Evolutionary conservation across 2,888 invertebrate species (phyloP).

Genomic region (Catocala sponsa): DNA sequence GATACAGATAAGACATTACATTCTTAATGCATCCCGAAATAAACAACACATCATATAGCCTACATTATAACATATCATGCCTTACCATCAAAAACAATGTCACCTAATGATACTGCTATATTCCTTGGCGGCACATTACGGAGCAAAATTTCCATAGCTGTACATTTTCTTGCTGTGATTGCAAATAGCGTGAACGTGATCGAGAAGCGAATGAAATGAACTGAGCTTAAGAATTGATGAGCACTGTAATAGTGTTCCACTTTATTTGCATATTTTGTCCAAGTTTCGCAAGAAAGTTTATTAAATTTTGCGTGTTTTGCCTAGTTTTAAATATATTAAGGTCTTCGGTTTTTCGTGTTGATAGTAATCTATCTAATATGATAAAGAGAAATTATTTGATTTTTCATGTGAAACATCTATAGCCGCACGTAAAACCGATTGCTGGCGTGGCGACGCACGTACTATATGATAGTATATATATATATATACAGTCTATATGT

Average conservation of each 20-base stretch:
- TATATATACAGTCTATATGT: too few relatives aligned
- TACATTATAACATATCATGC: too few relatives aligned
- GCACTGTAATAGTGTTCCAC: slow-evolving; percentile 22
- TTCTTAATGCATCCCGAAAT: too few relatives aligned
- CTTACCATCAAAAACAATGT: neutral
- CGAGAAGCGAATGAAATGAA: slow-evolving; percentile 34
- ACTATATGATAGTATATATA: too few relatives aligned
- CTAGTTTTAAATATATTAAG: neutral
- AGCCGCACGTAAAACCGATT: too few relatives aligned
- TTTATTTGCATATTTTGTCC: slow-evolving; percentile 40
- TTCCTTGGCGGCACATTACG: slow-evolving; percentile 2
- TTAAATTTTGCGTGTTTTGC: neutral
- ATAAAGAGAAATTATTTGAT: too few relatives aligned
- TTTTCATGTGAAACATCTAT: too few relatives aligned
- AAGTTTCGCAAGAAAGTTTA: slow-evolving; percentile 8
- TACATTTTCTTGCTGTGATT: slow-evolving; percentile 46
- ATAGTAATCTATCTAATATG: too few relatives aligned
- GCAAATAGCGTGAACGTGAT: slow-evolving; percentile 47
- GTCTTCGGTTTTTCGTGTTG: too few relatives aligned
- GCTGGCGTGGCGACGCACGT: too few relatives aligned
- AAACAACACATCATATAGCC: too few relatives aligned
- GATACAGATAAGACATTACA: too few relatives aligned
- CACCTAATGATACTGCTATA: slow-evolving; percentile 4
- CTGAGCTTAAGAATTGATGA: slow-evolving; percentile 21
- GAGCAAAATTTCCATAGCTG: slow-evolving; percentile 31